Percentiles rank a stretch among this genome's conserved stretches.
Evolutionary conservation across 2,113 vertebrate genomes (phyloP).

Genomic region (Calyptomena viridis): DNA sequence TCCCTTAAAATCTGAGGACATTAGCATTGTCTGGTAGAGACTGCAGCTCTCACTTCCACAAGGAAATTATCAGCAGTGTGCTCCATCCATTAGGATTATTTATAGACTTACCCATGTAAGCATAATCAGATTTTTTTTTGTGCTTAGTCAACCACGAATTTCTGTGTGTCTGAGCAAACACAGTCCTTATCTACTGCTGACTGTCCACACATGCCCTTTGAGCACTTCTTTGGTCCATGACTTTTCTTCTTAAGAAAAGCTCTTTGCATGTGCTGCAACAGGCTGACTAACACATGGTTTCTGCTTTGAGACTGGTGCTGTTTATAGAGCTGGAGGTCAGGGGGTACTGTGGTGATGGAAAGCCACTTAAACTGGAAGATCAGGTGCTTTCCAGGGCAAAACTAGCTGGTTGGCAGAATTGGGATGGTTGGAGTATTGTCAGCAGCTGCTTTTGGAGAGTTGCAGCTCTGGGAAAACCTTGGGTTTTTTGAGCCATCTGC

Average conservation of each 20-base stretch:
- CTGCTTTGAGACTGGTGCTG: not conserved
- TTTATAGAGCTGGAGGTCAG: not conserved
- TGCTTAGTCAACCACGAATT: not conserved
- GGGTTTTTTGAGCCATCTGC: fast-evolving
- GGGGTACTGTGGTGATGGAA: not conserved
- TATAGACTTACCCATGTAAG: not conserved
- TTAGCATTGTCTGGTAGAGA: not conserved
- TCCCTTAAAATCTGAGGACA: not conserved
- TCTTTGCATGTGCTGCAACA: not conserved
- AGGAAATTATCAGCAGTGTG: not conserved
- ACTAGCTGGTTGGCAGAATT: not conserved
- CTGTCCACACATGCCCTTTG: not conserved
- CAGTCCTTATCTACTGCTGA: not conserved
- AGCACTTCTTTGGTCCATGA: not conserved
- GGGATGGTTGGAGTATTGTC: not conserved
- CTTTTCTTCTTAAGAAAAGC: not conserved
- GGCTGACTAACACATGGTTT: not conserved
- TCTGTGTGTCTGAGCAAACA: not conserved
- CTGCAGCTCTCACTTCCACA: not conserved
- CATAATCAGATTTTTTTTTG: not conserved
- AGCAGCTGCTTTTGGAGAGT: not conserved
- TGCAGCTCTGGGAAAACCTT: not conserved
- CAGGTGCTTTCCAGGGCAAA: not conserved
- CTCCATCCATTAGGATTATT: not conserved
- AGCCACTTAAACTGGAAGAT: not conserved